phyloP scores from a whole-genome alignment of 2,888 invertebrate genomes.

The Gastrophysa polygoni region DNA sequence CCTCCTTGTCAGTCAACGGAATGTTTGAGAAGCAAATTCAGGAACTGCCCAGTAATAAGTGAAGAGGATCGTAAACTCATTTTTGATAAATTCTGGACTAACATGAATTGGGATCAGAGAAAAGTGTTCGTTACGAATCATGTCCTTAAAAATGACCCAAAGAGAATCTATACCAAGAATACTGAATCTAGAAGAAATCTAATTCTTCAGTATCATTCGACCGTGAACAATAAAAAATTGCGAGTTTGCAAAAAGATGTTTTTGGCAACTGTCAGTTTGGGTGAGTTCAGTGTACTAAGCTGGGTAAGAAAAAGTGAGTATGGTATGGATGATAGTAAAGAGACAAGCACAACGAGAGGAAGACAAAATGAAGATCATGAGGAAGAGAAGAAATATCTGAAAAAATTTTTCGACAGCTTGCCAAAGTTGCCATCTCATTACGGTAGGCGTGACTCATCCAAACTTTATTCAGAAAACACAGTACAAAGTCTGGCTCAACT shows the following conservation, averaged over 20 bases:
- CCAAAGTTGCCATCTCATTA: conserved; percentile 42
- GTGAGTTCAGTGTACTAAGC: conserved; percentile 3
- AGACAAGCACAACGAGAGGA: background rate
- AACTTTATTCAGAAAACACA: conserved; percentile 38
- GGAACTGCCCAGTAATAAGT: conserved; percentile 2
- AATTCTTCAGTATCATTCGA: conserved; percentile 5
- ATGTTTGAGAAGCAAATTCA: conserved; percentile 7
- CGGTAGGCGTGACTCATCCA: conserved; percentile 31
- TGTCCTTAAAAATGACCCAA: conserved; percentile 4
- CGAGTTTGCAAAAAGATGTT: conserved; percentile 11
- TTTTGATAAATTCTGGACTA: conserved; percentile 8
- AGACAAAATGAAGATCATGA: background rate
- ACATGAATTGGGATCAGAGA: conserved; percentile 10
- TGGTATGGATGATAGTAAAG: background rate
- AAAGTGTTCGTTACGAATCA: conserved; percentile 7
- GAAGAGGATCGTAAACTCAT: conserved; percentile 1
- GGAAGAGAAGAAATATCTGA: conserved; percentile 4
- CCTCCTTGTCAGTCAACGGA: conserved; percentile 11
- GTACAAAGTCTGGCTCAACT: conserved; percentile 19
- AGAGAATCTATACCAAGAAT: conserved; percentile 8
- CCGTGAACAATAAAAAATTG: background rate
- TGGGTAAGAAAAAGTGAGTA: conserved; percentile 9
- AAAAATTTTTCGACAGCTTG: conserved; percentile 30
- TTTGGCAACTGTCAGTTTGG: conserved; percentile 1
- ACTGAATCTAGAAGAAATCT: conserved; percentile 4